Percentiles rank a stretch among this genome's conserved stretches.
Evolutionary conservation across 2,113 vertebrate genomes (phyloP).

Genomic region (Pollimyrus isidori): DNA sequence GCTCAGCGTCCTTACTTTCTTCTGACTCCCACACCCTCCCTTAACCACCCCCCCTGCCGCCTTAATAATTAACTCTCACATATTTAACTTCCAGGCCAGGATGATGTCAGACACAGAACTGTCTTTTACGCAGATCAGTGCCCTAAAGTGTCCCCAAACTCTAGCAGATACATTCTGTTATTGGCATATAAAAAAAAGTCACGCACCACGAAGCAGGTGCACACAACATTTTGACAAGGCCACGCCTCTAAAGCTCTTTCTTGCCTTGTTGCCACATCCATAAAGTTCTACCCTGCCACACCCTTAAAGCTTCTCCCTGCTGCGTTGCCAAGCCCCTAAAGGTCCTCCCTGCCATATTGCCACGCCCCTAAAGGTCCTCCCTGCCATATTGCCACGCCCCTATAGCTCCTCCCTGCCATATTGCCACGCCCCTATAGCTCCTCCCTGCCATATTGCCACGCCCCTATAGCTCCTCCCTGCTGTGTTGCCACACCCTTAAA

Average conservation of each 20-base stretch:
- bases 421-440: background rate
- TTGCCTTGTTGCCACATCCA: too few relatives aligned
- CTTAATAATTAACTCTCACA: constrained; percentile 67
- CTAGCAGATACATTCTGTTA: background rate
- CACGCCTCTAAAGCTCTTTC: background rate
- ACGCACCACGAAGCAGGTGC: background rate
- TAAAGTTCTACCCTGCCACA: background rate
- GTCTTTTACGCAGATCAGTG: background rate
- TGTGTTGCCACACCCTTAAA: background rate
- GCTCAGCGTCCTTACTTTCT: constrained; percentile 38
- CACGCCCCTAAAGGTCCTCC: too few relatives aligned
- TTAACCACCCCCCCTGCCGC: constrained; percentile 27
- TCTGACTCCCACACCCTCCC: constrained; percentile 11
- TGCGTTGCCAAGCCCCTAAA: background rate
- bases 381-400: too few relatives aligned
- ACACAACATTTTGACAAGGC: background rate
- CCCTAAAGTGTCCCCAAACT: background rate
- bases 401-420: background rate
- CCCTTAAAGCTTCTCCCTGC: background rate
- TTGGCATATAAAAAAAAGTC: background rate
- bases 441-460: background rate
- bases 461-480: too few relatives aligned
- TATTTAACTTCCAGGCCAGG: constrained; percentile 50
- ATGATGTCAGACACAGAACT: constrained; percentile 16
- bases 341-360: too few relatives aligned